Evolutionary conservation across 2,888 invertebrate species (phyloP).

Genomic region (Ashinkailepas kermadecensis): DNA sequence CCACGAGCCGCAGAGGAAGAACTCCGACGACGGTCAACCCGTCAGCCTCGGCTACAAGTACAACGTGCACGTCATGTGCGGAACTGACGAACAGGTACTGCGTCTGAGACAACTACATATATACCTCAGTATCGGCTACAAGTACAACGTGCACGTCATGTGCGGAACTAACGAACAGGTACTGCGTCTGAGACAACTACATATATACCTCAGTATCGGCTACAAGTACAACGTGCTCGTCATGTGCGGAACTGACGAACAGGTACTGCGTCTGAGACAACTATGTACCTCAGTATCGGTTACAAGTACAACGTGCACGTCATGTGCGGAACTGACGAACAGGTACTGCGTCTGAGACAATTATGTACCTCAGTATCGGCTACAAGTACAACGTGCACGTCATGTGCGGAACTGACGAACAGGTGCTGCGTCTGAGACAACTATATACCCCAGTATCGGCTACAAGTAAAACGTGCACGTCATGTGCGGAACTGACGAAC

Average conservation of each 20-base stretch:
- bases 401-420: slow-evolving; percentile 12
- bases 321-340: slow-evolving; percentile 10
- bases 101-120: no score
- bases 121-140: no score
- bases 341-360: no score
- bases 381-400: slow-evolving; percentile 20
- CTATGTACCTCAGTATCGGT: not conserved
- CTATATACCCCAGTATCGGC: not conserved
- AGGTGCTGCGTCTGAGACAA: no score
- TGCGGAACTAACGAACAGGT: no score
- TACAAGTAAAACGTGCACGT: slow-evolving; percentile 19
- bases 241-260: slow-evolving; percentile 12
- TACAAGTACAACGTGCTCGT: slow-evolving; percentile 19
- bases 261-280: no score
- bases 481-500: slow-evolving; percentile 12
- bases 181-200: no score
- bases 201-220: not conserved
- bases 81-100: not conserved
- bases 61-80: no score
- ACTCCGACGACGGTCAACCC: not conserved
- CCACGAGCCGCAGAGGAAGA: not conserved
- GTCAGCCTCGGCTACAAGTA: not conserved
- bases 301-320: slow-evolving; percentile 20
- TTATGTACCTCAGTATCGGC: not conserved
- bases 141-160: no score